Evolutionary conservation across 2,113 vertebrate species (phyloP).

Genomic region (Chionodraco myersi): DNA sequence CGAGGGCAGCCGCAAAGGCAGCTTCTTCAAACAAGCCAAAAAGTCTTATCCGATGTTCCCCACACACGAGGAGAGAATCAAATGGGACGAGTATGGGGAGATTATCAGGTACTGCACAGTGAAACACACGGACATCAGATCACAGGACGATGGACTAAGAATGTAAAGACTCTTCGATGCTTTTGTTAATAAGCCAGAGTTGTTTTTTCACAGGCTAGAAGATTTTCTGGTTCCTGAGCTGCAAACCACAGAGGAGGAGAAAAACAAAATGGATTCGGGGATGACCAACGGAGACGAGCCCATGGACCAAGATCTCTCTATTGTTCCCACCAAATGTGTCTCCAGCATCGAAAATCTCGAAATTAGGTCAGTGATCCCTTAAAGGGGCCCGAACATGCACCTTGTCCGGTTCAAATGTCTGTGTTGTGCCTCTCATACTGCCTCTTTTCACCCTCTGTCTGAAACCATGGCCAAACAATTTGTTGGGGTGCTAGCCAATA

Average conservation of each 20-base stretch:
- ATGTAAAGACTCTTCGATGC: background rate
- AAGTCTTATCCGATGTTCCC: conserved; percentile 99
- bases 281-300: conserved; percentile 97
- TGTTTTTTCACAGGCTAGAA: conserved; percentile 86
- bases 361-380: conserved; percentile 89
- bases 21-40: conserved; percentile 99
- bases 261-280: conserved; percentile 94
- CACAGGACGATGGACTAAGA: background rate
- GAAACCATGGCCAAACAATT: too few species aligned
- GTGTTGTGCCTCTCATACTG: too few species aligned
- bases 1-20: conserved; percentile 95
- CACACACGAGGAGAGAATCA: conserved; percentile 95
- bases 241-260: conserved; percentile 97
- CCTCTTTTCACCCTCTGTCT: too few species aligned
- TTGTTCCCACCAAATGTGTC: conserved; percentile 96
- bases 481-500: too few species aligned
- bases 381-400: too few species aligned
- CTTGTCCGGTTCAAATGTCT: too few species aligned
- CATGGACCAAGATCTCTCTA: conserved; percentile 98
- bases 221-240: conserved; percentile 98
- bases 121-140: background rate
- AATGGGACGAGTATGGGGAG: conserved; percentile 99
- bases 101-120: conserved; percentile 91
- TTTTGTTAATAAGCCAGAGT: background rate
- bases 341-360: conserved; percentile 93